These are phyloP conservation scores for Mnemiopsis leidyi DNA, from an alignment of 37 sponge, comb jelly and placozoan species.

Conservation along the genomic window DNA sequence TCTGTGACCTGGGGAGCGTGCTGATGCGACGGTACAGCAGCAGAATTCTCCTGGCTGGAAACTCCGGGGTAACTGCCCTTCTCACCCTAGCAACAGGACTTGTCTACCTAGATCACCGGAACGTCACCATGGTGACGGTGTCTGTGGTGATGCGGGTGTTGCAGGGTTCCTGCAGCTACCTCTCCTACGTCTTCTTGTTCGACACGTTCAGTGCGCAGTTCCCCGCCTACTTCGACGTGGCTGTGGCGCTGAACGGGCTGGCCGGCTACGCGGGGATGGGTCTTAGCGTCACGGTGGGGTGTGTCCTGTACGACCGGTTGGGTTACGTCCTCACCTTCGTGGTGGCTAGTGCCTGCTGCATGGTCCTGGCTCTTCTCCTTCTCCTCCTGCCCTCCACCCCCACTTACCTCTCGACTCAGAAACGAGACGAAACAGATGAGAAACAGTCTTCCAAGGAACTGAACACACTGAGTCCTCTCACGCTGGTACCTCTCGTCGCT, in stretches of 20 bases:
- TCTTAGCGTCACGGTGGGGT: neutral
- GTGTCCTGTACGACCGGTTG: neutral
- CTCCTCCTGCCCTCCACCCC: neutral
- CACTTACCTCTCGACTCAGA: neutral
- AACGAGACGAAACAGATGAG: neutral
- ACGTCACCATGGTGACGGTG: neutral
- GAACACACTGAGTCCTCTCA: neutral
- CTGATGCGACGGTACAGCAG: neutral
- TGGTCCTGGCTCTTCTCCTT: neutral
- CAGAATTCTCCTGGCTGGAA: neutral
- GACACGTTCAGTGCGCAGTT: neutral
- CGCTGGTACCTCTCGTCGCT: neutral
- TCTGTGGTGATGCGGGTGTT: neutral
- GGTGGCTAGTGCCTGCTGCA: neutral
- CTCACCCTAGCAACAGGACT: neutral
- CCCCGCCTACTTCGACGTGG: neutral
- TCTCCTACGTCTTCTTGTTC: neutral
- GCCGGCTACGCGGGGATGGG: neutral
- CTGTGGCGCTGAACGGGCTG: neutral
- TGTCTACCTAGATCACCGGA: neutral
- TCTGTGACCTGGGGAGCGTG: neutral
- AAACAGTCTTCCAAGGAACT: neutral
- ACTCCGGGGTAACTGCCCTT: neutral
- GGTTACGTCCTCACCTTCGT: neutral
- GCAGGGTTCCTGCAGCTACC: neutral